Conservation (phyloP, 2,797 vertebrate species). For the Leptodactylus fallax region DNA sequence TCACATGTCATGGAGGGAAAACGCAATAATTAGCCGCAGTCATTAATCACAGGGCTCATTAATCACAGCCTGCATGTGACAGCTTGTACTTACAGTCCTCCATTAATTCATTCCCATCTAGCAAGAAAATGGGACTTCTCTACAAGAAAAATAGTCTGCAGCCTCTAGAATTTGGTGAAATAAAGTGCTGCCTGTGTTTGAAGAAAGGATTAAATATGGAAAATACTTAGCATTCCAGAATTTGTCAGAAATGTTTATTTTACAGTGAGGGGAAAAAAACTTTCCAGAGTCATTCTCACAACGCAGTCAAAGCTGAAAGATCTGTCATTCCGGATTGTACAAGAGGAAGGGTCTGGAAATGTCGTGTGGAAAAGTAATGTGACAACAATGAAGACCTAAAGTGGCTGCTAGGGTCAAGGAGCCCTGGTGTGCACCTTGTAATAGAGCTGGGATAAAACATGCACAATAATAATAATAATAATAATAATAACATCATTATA, state of each 20-base stretch:
- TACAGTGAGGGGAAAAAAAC: conserved; percentile 24
- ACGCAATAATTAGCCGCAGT: conserved; percentile 32
- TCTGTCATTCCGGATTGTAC: conserved; percentile 8
- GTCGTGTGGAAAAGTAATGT: neutral
- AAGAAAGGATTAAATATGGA: conserved; percentile 56
- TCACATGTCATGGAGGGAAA: conserved; percentile 42
- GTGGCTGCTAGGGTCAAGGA: neutral
- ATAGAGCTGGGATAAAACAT: neutral
- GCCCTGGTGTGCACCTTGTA: neutral
- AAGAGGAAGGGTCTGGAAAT: neutral
- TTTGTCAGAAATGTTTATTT: conserved; percentile 64
- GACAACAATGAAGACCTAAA: neutral
- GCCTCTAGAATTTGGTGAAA: neutral
- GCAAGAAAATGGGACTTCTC: neutral
- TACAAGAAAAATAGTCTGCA: conserved; percentile 35
- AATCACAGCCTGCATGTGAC: conserved; percentile 28
- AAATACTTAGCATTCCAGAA: conserved; percentile 59
- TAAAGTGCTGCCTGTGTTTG: conserved; percentile 40
- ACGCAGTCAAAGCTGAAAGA: neutral
- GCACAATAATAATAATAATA: too few relatives aligned
- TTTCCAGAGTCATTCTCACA: conserved; percentile 34
- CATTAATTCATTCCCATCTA: conserved; percentile 35
- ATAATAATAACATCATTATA: too few relatives aligned
- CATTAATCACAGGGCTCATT: conserved; percentile 36
- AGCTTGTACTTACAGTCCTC: neutral